Conservation (phyloP, 1,140 invertebrate species). For the Anastrepha obliqua region DNA sequence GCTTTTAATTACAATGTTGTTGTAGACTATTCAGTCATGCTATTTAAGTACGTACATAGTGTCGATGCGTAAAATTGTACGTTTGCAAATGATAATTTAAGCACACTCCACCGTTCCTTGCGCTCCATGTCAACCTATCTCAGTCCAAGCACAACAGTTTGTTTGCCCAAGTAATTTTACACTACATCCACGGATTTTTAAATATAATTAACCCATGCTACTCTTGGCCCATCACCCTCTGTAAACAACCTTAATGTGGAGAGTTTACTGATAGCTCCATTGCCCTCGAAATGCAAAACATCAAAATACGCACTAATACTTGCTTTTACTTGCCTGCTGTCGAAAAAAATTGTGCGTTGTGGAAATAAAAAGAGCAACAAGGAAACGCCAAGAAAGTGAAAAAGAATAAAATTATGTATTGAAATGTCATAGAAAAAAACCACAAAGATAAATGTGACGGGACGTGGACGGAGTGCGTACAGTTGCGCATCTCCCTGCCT, state of each 20-base stretch:
- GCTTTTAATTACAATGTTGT: background rate
- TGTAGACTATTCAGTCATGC: background rate
- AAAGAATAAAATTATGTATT: background rate
- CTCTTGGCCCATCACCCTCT: background rate
- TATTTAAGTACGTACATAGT: background rate
- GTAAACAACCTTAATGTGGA: background rate
- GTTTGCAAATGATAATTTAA: background rate
- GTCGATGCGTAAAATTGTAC: background rate
- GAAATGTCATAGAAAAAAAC: background rate
- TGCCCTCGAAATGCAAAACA: background rate
- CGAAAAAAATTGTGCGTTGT: background rate
- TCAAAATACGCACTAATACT: too few relatives aligned
- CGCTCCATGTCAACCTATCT: background rate
- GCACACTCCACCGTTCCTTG: background rate
- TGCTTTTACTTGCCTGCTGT: background rate
- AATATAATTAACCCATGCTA: slow-evolving; percentile 8
- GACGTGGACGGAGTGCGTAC: background rate
- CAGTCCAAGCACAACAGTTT: background rate
- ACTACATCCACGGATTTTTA: background rate
- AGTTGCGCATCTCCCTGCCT: background rate
- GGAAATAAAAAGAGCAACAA: slow-evolving; percentile 14
- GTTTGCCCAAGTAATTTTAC: slow-evolving; percentile 5
- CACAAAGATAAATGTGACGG: background rate
- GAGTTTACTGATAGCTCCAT: background rate
- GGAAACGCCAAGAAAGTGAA: background rate